Evolutionary conservation across 2,113 vertebrate species (phyloP), one percentile per base, ranked within the genome.

Genomic region (Bufo gargarizans): DNA sequence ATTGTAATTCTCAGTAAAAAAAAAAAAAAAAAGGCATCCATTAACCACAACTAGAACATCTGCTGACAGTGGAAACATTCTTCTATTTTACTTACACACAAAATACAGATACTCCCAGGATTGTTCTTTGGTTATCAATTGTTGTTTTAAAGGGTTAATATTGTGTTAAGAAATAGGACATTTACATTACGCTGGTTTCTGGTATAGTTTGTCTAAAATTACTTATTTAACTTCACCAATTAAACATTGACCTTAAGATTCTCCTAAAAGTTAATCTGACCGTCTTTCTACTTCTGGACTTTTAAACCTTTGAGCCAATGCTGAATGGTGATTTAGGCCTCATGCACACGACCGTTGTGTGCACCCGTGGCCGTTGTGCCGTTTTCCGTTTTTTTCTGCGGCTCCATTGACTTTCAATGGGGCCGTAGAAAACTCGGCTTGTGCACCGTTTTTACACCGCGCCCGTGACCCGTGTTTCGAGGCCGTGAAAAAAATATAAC

Each of bases 191-290:
- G 33, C 59, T 56, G 6, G 14, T 53, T 76, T 76, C 53, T 45
- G 49, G 43, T 13, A 17, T 45, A 12, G 43, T 16, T 63, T 22
- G 55, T 63, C 58, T 20, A 65, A 82, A 83, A 83, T 88, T 13
- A 88, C 87, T 88, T 56, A 88, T 88, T 88, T 83, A 88, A 77
- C 81, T 69, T 33, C 9, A 56, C 58, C n/a, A 67, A 88, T 88
- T 67, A 88, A 88, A 88, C 81, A 88, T 88, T 88, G 9, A 88
- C 81, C 14, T 56, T 14, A 84, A 67, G 22, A 33, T 13, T 74
- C 49, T 63, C 47, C 47, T 88, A 84, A 83, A 88, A 55, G 59
- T 12, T 84, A 84, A 84, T 82, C 20, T 53, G n/a, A 79, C 22
- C 63, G 82, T 5, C 16, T n/a, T 47, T 16, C 65, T 17, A 77